Conservation (phyloP, 2,797 vertebrate species). For the Otus scops region DNA sequence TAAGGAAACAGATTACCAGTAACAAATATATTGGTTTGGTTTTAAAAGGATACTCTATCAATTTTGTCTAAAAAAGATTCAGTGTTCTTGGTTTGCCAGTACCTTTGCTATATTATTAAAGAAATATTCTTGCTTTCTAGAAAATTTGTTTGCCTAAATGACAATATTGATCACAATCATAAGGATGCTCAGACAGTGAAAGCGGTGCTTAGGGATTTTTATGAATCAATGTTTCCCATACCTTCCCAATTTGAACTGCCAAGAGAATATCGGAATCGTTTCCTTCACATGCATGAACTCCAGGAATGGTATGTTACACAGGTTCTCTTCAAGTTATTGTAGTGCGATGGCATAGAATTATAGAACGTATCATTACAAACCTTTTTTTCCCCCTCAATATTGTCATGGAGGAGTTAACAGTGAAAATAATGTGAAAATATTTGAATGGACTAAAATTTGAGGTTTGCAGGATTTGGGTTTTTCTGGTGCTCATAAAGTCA, state of each 20-base stretch:
- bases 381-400: not conserved
- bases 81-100: not conserved
- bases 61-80: not conserved
- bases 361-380: not conserved
- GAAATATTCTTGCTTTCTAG: constrained; percentile 69
- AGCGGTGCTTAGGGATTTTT: constrained; percentile 96
- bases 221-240: constrained; percentile 96
- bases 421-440: not conserved
- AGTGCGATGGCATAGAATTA: not conserved
- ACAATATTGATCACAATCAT: constrained; percentile 96
- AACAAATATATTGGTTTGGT: not conserved
- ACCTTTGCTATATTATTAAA: not conserved
- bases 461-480: not conserved
- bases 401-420: not conserved
- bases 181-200: constrained; percentile 95
- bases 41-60: not conserved
- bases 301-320: constrained; percentile 86
- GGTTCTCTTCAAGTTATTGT: not conserved
- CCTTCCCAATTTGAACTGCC: constrained; percentile 95
- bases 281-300: constrained; percentile 94
- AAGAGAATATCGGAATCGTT: constrained; percentile 93
- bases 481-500: not conserved
- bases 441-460: not conserved
- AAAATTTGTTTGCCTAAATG: constrained; percentile 98
- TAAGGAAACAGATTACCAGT: not conserved